A percentile compares a stretch with the other conserved stretches of the same genome.
Conservation (phyloP, 2,888 invertebrate genomes). For the Oasisia sp. region DNA sequence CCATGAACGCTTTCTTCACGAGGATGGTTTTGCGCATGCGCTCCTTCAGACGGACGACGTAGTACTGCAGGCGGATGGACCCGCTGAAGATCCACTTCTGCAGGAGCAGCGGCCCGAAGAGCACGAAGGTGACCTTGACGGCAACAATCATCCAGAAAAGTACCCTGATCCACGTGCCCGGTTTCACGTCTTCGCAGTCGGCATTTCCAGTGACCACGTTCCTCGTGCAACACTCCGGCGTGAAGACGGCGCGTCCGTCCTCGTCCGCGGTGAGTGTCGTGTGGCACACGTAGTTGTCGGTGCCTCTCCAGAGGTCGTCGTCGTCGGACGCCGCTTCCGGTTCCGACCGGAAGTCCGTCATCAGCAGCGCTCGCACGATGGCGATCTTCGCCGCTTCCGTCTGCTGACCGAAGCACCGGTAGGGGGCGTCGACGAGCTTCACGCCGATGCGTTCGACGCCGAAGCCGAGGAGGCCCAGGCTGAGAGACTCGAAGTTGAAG, state of each 20-base stretch:
- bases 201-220: constrained; percentile 41
- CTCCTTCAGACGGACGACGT: constrained; percentile 48
- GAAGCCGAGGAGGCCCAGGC: constrained; percentile 55
- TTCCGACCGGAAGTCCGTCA: constrained; percentile 44
- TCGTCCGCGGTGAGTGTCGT: constrained; percentile 48
- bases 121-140: constrained; percentile 56
- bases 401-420: constrained; percentile 33
- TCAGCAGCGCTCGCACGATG: constrained; percentile 41
- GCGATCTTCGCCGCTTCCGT: constrained; percentile 29
- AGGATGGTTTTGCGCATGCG: constrained; percentile 39
- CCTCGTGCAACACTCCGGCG: constrained; percentile 53
- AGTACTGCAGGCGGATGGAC: constrained; percentile 56
- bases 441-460: constrained; percentile 53
- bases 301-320: not conserved
- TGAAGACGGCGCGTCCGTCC: constrained; percentile 50
- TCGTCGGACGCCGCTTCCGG: constrained; percentile 14
- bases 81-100: constrained; percentile 56
- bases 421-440: constrained; percentile 34
- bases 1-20: constrained; percentile 38
- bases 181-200: constrained; percentile 49
- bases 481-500: constrained; percentile 60
- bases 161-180: constrained; percentile 54
- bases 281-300: constrained; percentile 44
- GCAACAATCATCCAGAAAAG: constrained; percentile 53
- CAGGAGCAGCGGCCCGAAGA: constrained; percentile 57